Conservation (phyloP, 2,797 vertebrate genomes). For the Sebastes steindachneri region DNA sequence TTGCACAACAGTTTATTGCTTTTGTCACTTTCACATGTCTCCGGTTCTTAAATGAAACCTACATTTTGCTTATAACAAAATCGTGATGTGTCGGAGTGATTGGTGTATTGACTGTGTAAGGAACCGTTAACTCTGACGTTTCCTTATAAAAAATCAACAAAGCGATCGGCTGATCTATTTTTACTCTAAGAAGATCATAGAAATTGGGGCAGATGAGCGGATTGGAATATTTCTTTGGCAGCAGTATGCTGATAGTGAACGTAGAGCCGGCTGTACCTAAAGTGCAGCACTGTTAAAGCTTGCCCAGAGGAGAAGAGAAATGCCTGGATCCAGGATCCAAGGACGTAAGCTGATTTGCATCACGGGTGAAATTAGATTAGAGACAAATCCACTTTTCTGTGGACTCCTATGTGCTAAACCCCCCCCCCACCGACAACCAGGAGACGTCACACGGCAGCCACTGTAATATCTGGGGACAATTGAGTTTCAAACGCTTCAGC, state of each 20-base stretch:
- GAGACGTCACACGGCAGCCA: slow-evolving; percentile 33
- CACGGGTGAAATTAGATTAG: slow-evolving; percentile 80
- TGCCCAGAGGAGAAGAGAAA: slow-evolving; percentile 52
- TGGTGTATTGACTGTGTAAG: background rate
- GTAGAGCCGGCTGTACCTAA: slow-evolving; percentile 26
- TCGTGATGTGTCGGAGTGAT: background rate
- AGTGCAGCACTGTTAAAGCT: slow-evolving; percentile 41
- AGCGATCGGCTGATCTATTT: slow-evolving; percentile 39
- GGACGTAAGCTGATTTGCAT: slow-evolving; percentile 78
- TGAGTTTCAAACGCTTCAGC: slow-evolving; percentile 1
- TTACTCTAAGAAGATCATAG: slow-evolving; percentile 39
- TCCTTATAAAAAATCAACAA: slow-evolving; percentile 21
- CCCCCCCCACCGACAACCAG: slow-evolving; percentile 20
- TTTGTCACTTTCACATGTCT: background rate
- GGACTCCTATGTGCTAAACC: slow-evolving; percentile 52
- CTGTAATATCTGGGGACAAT: slow-evolving; percentile 2
- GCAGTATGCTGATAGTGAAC: background rate
- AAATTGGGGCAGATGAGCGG: slow-evolving; percentile 62
- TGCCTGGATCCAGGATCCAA: slow-evolving; percentile 63
- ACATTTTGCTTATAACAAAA: background rate
- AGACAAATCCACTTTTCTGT: slow-evolving; percentile 78
- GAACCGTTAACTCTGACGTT: background rate
- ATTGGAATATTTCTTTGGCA: slow-evolving; percentile 39
- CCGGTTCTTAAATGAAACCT: background rate
- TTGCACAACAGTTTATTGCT: background rate